A percentile compares a stretch with the other conserved stretches of the same genome.
Evolutionary conservation across 2,113 vertebrate species (phyloP).

Genomic region (Jacana jacana): DNA sequence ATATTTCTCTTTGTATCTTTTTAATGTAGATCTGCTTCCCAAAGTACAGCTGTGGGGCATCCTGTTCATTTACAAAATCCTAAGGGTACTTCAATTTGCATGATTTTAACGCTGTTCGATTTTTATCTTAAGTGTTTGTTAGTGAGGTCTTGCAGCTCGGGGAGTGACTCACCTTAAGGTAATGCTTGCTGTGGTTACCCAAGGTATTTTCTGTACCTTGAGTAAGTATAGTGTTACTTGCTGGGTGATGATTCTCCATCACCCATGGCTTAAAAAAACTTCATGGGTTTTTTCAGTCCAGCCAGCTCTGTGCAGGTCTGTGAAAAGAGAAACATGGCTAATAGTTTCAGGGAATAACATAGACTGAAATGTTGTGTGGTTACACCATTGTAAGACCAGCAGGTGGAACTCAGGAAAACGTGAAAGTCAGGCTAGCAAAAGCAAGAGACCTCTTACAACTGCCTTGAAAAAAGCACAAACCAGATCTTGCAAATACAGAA

Average conservation of each 20-base stretch:
- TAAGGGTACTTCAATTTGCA: background rate
- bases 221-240: background rate
- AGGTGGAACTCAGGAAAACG: background rate
- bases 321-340: background rate
- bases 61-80: background rate
- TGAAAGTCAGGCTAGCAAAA: background rate
- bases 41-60: background rate
- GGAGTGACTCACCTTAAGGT: background rate
- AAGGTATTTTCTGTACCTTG: background rate
- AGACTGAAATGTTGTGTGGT: background rate
- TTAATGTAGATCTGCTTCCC: background rate
- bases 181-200: background rate
- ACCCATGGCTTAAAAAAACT: background rate
- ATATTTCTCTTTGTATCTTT: background rate
- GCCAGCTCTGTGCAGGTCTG: background rate
- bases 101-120: background rate
- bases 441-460: background rate
- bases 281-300: background rate
- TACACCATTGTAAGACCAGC: background rate
- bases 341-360: background rate
- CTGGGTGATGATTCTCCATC: background rate
- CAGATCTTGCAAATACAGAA: background rate
- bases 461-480: background rate
- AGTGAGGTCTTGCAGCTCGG: background rate
- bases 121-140: background rate